A percentile compares a stretch with the other conserved stretches of the same genome.
These are phyloP conservation scores for Urocitellus parryii DNA, from an alignment of 2,113 vertebrate species.

Conservation along the genomic window DNA sequence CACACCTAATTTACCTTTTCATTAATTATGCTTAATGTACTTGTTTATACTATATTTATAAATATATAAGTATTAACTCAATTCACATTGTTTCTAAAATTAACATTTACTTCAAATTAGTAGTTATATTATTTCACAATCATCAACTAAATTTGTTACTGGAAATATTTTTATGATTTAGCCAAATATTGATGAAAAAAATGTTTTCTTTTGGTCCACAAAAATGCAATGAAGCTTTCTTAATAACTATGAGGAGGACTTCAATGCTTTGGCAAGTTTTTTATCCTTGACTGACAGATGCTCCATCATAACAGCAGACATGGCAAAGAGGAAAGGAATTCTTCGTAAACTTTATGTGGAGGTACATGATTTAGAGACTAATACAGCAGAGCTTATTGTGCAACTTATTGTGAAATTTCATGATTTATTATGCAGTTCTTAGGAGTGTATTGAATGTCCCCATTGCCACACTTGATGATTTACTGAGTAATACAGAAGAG, in stretches of 20 bases:
- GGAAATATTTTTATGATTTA: not conserved
- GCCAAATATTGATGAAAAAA: not conserved
- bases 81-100: not conserved
- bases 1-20: not conserved
- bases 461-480: constrained; percentile 72
- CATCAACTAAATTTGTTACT: not conserved
- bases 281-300: not conserved
- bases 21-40: not conserved
- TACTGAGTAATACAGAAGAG: constrained; percentile 66
- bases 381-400: constrained; percentile 53
- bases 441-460: constrained; percentile 55
- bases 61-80: not conserved
- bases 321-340: not conserved
- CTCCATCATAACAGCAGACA: not conserved
- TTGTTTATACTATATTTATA: not conserved
- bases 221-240: not conserved
- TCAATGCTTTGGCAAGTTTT: not conserved
- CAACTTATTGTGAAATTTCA: constrained; percentile 39
- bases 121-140: not conserved
- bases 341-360: constrained; percentile 51
- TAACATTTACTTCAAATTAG: not conserved
- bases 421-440: constrained; percentile 68
- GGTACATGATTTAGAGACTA: constrained; percentile 58
- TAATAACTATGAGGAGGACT: not conserved
- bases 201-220: not conserved